Percentiles rank a stretch among this genome's conserved stretches.
Evolutionary conservation across 2,113 vertebrate genomes (phyloP).

Genomic region (Elaphurus davidianus): DNA sequence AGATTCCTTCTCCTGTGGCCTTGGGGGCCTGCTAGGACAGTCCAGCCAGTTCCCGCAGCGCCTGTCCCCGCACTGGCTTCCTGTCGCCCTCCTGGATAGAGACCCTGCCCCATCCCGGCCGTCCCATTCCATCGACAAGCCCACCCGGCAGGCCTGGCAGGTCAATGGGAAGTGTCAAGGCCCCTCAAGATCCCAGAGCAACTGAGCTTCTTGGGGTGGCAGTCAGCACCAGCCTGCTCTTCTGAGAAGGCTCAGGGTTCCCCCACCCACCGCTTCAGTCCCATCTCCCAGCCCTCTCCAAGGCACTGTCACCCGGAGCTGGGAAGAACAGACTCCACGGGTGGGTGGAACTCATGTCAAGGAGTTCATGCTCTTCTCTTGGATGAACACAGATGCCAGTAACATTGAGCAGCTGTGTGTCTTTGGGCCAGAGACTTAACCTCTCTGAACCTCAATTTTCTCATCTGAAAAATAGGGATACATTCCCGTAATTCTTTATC

Average conservation of each 20-base stretch:
- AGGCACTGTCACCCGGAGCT: background rate
- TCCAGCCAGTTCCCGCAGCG: background rate
- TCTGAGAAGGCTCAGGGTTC: background rate
- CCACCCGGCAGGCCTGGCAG: background rate
- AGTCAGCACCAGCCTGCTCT: too few species aligned
- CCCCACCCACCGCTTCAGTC: background rate
- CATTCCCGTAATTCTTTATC: background rate
- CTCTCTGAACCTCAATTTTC: background rate
- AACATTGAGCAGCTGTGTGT: background rate
- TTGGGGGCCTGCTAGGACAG: constrained; percentile 43
- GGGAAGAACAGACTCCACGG: background rate
- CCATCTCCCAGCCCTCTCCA: background rate
- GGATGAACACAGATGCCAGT: background rate
- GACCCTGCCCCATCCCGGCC: background rate
- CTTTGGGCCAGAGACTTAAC: background rate
- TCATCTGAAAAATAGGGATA: background rate
- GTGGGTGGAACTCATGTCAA: background rate
- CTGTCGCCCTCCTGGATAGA: background rate
- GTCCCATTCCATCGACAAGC: background rate
- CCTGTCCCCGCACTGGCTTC: background rate
- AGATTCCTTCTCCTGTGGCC: constrained; percentile 49
- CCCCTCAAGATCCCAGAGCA: background rate
- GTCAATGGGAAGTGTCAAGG: background rate
- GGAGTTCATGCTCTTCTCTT: background rate
- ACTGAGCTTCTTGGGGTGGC: background rate